Percentiles rank a stretch among this genome's conserved stretches.
These are phyloP conservation scores for Pseudochromis fuscus DNA, from an alignment of 2,797 vertebrate species.

Conservation along the genomic window DNA sequence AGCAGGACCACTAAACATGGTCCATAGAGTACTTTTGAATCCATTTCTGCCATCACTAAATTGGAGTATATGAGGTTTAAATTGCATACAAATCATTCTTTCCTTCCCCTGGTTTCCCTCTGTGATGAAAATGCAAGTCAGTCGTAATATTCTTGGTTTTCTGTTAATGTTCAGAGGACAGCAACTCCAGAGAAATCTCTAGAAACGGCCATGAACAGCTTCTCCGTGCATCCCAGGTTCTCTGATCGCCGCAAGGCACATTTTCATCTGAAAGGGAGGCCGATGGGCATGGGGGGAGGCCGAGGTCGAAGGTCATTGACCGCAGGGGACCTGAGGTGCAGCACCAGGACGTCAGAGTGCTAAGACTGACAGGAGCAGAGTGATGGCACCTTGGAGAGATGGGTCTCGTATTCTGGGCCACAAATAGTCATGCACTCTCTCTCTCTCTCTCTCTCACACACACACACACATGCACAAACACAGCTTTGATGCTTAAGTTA, in stretches of 20 bases:
- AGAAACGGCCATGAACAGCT: constrained; percentile 62
- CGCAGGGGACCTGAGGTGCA: constrained; percentile 57
- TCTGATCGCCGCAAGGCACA: constrained; percentile 73
- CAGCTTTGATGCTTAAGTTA: constrained; percentile 80
- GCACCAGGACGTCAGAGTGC: constrained; percentile 62
- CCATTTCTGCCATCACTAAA: constrained; percentile 65
- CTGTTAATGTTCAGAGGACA: constrained; percentile 25
- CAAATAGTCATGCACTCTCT: constrained; percentile 63
- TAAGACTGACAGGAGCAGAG: constrained; percentile 72
- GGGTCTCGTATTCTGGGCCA: constrained; percentile 60
- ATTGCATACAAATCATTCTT: constrained; percentile 69
- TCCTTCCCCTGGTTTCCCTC: constrained; percentile 52
- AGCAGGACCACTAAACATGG: constrained; percentile 63
- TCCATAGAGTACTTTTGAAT: constrained; percentile 55
- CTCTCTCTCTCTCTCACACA: too few relatives aligned
- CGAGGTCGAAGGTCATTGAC: constrained; percentile 70
- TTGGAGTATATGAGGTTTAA: constrained; percentile 66
- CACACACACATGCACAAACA: too few relatives aligned
- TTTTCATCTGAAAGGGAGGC: constrained; percentile 58
- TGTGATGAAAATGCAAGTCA: constrained; percentile 60
- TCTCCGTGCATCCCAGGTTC: constrained; percentile 64
- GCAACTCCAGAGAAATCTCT: constrained; percentile 44
- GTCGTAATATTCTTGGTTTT: constrained; percentile 60
- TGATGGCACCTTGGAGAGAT: constrained; percentile 79
- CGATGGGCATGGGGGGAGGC: not conserved